Conservation (phyloP, 1,140 invertebrate genomes). For the Drosophila pectinifera region DNA sequence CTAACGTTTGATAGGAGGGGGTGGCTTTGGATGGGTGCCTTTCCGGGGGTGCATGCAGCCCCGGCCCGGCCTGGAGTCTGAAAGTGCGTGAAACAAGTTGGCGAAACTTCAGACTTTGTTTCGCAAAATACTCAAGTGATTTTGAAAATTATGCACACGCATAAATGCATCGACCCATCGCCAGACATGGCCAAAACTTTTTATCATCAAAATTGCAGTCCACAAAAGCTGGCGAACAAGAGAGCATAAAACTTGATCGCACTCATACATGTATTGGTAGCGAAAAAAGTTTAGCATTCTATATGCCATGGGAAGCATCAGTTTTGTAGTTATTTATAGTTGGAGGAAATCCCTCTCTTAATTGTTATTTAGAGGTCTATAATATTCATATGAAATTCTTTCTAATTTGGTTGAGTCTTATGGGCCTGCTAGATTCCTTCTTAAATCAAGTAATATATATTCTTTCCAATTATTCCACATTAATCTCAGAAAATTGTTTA, state of each 20-base stretch:
- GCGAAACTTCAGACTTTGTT: slow-evolving; percentile 78
- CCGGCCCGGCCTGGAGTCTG: slow-evolving; percentile 11
- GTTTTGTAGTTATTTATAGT: neutral
- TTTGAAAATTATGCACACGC: slow-evolving; percentile 80
- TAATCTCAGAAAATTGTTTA: neutral
- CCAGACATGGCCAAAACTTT: slow-evolving; percentile 40
- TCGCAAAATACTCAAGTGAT: slow-evolving; percentile 74
- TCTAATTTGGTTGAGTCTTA: neutral
- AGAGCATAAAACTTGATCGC: slow-evolving; percentile 30
- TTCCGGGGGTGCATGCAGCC: slow-evolving; percentile 8
- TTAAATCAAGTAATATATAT: no score
- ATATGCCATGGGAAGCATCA: neutral
- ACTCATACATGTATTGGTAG: slow-evolving; percentile 5
- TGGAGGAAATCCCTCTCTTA: no score
- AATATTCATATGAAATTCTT: neutral
- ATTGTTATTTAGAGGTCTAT: no score
- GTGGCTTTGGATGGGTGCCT: slow-evolving; percentile 14
- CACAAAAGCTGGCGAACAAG: slow-evolving; percentile 15
- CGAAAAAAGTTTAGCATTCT: slow-evolving; percentile 6
- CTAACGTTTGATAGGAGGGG: slow-evolving; percentile 37
- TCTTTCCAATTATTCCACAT: no score
- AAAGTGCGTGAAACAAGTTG: slow-evolving; percentile 64
- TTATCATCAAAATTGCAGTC: slow-evolving; percentile 53
- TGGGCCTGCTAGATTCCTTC: neutral
- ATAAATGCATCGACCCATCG: slow-evolving; percentile 64